Evolutionary conservation across 2,888 invertebrate species (phyloP), one percentile per base, ranked within the genome.

Genomic region (Hypolimnas misippus): DNA sequence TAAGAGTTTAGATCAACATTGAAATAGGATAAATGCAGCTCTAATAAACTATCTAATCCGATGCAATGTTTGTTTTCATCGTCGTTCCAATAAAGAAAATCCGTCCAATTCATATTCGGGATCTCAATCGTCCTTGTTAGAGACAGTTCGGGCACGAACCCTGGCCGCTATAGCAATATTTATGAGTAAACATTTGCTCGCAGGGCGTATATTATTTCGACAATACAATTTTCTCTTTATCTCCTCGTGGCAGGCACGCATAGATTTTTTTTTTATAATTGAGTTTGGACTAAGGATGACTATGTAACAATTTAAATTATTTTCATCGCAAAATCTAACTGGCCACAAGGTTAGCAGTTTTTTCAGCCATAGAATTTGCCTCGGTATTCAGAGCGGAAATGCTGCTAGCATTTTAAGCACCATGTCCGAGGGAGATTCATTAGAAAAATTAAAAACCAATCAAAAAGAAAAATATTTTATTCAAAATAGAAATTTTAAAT

Each of bases 201-300:
- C 16, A 3, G 40, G 14, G 5, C 14, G 14, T 14, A 6, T 40
- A 2, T 40, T 40, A 40, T 7, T 40, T 16, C 2, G 40, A 40
- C 40, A 14, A 16, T 40, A 40, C 16, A 16, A 40, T 40, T 40
- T 40, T 40, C 40, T 40, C 16, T n/a, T 40, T 40, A 40, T 40
- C 40, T 40, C 40, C 14, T 4, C 16, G 40, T 14, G 5, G 7
- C 40, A 40, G 1, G 7, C 7, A n/a, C n/a, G n/a, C n/a, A 25
- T 25, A 25, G 40, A 40, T 7, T 40, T n/a, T 5, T 2, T 40
- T 35, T 35, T 35, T 35, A 4, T 40, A 16, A 35, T 3, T 35
- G 12, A 2, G 35, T 35, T 25, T 25, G 25, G 25, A 5, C 25
- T 5, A n/a, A n/a, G n/a, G n/a, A n/a, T n/a, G n/a, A n/a, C n/a